A percentile compares a stretch with the other conserved stretches of the same genome.
Conservation (phyloP, 2,888 invertebrate species). For the Ganaspis brasiliensis region DNA sequence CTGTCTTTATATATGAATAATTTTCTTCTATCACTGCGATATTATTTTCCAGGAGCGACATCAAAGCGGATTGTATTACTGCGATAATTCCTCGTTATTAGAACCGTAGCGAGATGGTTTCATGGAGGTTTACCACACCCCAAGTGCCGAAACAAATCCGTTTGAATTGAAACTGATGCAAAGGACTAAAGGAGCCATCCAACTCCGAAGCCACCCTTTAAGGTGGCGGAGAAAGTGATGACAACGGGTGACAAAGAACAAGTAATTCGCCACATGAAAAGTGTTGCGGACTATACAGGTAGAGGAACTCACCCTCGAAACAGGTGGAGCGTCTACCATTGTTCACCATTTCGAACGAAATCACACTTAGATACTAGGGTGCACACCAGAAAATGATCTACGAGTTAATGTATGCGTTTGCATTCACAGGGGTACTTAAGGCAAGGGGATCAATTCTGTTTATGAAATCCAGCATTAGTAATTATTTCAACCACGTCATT, state of each 20-base stretch:
- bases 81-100: slow-evolving; percentile 81
- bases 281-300: slow-evolving; percentile 73
- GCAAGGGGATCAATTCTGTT: too few relatives aligned
- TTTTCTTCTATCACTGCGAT: slow-evolving; percentile 76
- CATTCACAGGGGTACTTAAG: too few relatives aligned
- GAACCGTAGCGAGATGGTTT: slow-evolving; percentile 73
- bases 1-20: slow-evolving; percentile 68
- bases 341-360: too few relatives aligned
- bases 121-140: slow-evolving; percentile 80
- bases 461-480: too few relatives aligned
- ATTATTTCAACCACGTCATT: too few relatives aligned
- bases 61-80: slow-evolving; percentile 79
- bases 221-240: background rate
- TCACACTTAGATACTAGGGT: too few relatives aligned
- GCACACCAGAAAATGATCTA: too few relatives aligned
- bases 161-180: slow-evolving; percentile 78
- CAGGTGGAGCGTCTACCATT: too few relatives aligned
- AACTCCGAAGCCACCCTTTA: slow-evolving; percentile 30
- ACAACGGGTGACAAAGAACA: background rate
- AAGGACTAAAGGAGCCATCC: slow-evolving; percentile 68
- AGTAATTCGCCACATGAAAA: slow-evolving; percentile 63
- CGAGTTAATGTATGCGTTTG: too few relatives aligned
- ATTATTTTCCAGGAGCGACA: slow-evolving; percentile 78
- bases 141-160: slow-evolving; percentile 80
- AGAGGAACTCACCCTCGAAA: too few relatives aligned